Base-by-base conservation (phyloP, 37 sponge, comb jelly and placozoan genomes). In the Ephydatia muelleri region DNA sequence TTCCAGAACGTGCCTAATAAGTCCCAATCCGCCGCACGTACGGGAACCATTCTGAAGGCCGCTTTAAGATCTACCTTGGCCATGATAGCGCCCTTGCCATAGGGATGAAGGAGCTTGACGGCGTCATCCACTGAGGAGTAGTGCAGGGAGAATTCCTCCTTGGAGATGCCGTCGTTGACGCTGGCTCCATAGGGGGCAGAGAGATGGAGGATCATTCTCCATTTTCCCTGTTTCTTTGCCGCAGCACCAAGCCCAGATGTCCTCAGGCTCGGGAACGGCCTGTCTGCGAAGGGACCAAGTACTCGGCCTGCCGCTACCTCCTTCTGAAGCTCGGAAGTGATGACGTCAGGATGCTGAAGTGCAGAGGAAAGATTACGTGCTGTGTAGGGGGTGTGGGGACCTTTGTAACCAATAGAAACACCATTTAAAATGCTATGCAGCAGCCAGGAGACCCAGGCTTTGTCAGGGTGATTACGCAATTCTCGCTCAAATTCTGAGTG, bases 21-120 rank as follows among this genome's bases (percentile, higher is more conserved):
- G 26, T 82, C 64, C 87, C n/a, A 80, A 39, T 86, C 87, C 25
- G 26, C 21, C 40, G 72, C 25, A 70, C n/a, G 79, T 2, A 85
- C 86, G n/a, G 86, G 86, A 25, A 85, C 40, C 37, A 85, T 65
- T 33, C 80, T 26, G 73, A 76, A 85, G 68, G 87, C 87, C 5
- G 57, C 22, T 67, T 85, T 85, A 26, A 85, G 72, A 71, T 85
- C n/a, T n/a, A n/a, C n/a, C n/a, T n/a, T n/a, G n/a, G n/a, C n/a
- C n/a, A n/a, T n/a, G n/a, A n/a, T n/a, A n/a, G n/a, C n/a, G n/a
- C n/a, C n/a, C n/a, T n/a, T n/a, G n/a, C n/a, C n/a, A n/a, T n/a
- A n/a, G n/a, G n/a, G n/a, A n/a, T n/a, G n/a, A n/a, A n/a, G n/a
- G n/a, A n/a, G n/a, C n/a, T n/a, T n/a, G n/a, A n/a, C n/a, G n/a